Conservation (phyloP, 2,888 invertebrate genomes). For the Stenodera caucasica region DNA sequence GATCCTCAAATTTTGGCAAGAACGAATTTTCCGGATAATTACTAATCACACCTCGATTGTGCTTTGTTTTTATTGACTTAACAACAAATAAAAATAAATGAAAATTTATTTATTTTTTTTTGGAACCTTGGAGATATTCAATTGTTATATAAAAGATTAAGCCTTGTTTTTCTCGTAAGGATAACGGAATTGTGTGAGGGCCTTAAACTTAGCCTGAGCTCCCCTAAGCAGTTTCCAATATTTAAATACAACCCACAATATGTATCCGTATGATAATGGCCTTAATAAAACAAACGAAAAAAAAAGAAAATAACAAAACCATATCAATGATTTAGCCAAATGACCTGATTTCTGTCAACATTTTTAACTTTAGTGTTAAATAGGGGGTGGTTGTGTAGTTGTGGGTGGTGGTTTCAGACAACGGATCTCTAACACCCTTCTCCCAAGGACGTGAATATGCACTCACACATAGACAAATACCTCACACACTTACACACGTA, state of each 20-base stretch:
- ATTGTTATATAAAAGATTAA: neutral
- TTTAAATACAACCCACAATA: neutral
- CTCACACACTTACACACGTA: neutral
- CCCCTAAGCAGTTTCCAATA: neutral
- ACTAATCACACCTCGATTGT: neutral
- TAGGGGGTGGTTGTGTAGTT: neutral
- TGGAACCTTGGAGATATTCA: neutral
- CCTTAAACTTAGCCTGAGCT: neutral
- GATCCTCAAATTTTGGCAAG: no score
- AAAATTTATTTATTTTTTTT: neutral
- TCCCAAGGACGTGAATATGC: conserved; percentile 42
- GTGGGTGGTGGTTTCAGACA: conserved; percentile 7
- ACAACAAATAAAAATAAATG: neutral
- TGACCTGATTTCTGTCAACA: conserved; percentile 1
- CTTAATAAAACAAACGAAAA: neutral
- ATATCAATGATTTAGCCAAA: neutral
- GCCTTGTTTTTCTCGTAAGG: no score
- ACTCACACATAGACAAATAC: neutral
- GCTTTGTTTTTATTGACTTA: neutral
- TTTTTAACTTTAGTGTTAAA: no score
- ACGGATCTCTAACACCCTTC: conserved; percentile 39
- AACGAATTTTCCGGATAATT: no score
- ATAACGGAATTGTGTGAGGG: neutral
- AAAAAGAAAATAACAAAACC: neutral
- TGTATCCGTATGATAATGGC: neutral